These are phyloP conservation scores for mouse (Mus musculus) DNA, from an alignment of 2,113 vertebrate species.

Conservation along the genomic window GRCm39 chr5:138801501-138802000, in stretches of 20 bases:
- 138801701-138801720: neutral
- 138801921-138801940: neutral
- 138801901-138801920: no score
- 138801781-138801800: neutral
- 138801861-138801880: neutral
- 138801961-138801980: neutral
- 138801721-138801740: neutral
- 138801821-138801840: neutral
- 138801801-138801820: neutral
- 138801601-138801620: neutral
- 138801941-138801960: neutral
- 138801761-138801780: neutral
- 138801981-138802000: neutral
- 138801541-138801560: neutral
- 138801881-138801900: neutral
- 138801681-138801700: neutral
- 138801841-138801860: neutral
- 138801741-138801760: neutral
- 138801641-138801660: neutral
- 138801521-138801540: neutral
- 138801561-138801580: neutral
- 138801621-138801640: neutral
- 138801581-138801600: neutral
- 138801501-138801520: neutral
- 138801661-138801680: neutral